Conservation (phyloP, 2,797 vertebrate species). For the Artibeus jamaicensis region DNA sequence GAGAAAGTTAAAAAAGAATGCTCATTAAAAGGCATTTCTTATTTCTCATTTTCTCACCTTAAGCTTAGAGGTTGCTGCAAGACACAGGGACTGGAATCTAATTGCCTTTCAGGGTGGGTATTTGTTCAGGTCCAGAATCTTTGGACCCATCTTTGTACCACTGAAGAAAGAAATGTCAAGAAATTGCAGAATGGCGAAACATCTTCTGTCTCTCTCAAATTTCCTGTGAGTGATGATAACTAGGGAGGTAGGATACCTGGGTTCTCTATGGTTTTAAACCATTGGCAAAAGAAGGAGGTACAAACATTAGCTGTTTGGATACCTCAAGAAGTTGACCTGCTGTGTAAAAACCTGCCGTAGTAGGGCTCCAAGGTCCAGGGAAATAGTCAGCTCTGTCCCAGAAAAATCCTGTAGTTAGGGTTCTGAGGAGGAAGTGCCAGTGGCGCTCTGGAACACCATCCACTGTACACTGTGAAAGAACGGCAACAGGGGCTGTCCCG, state of each 20-base stretch:
- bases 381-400: background rate
- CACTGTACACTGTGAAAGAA: background rate
- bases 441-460: background rate
- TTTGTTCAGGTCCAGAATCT: background rate
- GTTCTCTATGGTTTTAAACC: background rate
- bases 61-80: background rate
- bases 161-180: background rate
- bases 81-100: background rate
- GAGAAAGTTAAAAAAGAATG: background rate
- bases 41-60: background rate
- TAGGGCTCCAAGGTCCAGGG: background rate
- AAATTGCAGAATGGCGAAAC: background rate
- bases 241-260: background rate
- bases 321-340: background rate
- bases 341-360: background rate
- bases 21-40: background rate
- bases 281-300: background rate
- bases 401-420: background rate
- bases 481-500: accelerated
- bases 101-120: background rate
- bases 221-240: background rate
- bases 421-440: background rate
- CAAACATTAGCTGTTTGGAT: background rate
- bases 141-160: background rate
- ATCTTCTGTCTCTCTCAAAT: background rate